Conservation (phyloP, 2,113 vertebrate species). For the Glaucidium brasilianum region DNA sequence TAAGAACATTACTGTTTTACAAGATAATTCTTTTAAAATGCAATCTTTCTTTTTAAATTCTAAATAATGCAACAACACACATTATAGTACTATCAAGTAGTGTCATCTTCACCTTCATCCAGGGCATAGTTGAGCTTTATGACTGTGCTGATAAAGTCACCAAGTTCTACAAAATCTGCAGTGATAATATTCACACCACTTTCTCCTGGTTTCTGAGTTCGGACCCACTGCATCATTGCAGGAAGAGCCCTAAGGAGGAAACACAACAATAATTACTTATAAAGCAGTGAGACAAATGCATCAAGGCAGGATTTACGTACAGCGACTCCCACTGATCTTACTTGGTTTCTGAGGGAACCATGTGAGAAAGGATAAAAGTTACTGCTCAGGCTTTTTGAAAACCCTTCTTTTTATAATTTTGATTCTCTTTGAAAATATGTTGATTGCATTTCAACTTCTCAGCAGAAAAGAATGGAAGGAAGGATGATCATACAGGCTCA, state of each 20-base stretch:
- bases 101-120: slow-evolving; percentile 87
- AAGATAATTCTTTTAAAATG: slow-evolving; percentile 72
- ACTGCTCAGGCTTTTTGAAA: neutral
- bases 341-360: neutral
- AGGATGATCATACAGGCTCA: neutral
- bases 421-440: neutral
- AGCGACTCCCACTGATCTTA: neutral
- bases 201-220: slow-evolving; percentile 91
- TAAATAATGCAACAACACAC: neutral
- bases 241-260: slow-evolving; percentile 86
- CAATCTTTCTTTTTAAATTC: slow-evolving; percentile 28
- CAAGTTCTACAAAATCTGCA: slow-evolving; percentile 97
- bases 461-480: neutral
- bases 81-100: slow-evolving; percentile 81
- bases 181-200: slow-evolving; percentile 96
- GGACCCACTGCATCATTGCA: slow-evolving; percentile 97
- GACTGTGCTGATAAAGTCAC: slow-evolving; percentile 95
- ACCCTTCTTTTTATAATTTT: neutral
- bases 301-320: neutral
- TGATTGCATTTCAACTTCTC: neutral
- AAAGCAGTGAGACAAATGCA: neutral
- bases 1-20: slow-evolving; percentile 77
- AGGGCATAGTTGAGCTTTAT: slow-evolving; percentile 95
- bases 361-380: neutral
- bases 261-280: slow-evolving; percentile 42